These are phyloP conservation scores for Dolichallabes microphthalmus DNA, from an alignment of 2,113 vertebrate species.

Conservation along the genomic window DNA sequence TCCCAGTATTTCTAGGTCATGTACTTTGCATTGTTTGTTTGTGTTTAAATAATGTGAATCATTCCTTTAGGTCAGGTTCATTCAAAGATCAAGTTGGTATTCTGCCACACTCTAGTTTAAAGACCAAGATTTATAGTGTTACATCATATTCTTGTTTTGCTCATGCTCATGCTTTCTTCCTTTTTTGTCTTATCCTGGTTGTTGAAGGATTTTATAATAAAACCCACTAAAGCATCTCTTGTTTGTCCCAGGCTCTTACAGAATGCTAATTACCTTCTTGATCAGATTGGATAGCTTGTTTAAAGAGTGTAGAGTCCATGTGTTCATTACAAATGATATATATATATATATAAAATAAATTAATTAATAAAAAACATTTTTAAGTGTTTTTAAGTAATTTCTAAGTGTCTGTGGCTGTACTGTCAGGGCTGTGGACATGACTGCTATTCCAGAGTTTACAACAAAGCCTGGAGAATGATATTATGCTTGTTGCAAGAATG, in stretches of 20 bases:
- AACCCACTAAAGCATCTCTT: conserved; percentile 18
- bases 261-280: not conserved
- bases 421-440: not conserved
- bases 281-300: not conserved
- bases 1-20: not conserved
- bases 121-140: not conserved
- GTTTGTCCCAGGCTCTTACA: conserved; percentile 3
- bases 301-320: not conserved
- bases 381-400: too few relatives aligned
- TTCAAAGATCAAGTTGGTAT: not conserved
- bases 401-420: not conserved
- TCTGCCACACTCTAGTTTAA: not conserved
- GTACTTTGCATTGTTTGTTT: not conserved
- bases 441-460: too few relatives aligned
- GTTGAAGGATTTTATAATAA: conserved; percentile 13
- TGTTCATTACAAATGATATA: not conserved
- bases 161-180: conserved; percentile 5
- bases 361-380: too few relatives aligned
- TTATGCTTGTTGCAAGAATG: not conserved
- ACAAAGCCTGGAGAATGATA: not conserved
- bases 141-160: conserved; percentile 7
- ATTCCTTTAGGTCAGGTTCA: not conserved
- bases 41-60: not conserved
- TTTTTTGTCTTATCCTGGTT: conserved; percentile 5
- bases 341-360: not conserved